Percentiles rank a stretch among this genome's conserved stretches.
Conservation (phyloP, 2,797 vertebrate genomes). For the Sitta carolinensis region DNA sequence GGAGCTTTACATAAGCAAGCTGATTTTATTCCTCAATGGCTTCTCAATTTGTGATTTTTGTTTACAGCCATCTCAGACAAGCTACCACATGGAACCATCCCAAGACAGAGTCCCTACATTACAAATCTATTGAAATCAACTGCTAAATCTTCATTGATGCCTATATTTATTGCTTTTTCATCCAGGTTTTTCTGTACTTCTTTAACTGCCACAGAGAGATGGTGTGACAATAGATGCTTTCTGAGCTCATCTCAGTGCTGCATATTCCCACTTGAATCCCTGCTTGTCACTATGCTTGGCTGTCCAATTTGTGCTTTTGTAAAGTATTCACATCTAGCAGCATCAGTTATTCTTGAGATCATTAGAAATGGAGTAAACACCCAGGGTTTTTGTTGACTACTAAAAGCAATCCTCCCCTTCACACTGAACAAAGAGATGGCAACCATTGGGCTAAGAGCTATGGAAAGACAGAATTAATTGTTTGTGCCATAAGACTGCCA, state of each 20-base stretch:
- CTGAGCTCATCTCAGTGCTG: neutral
- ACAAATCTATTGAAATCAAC: neutral
- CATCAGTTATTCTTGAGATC: neutral
- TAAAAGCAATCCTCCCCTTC: neutral
- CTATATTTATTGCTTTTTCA: neutral
- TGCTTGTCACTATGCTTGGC: neutral
- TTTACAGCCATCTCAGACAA: neutral
- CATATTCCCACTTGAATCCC: neutral
- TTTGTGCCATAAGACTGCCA: neutral
- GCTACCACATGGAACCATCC: neutral
- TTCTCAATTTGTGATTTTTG: neutral
- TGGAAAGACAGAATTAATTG: neutral
- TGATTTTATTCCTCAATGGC: neutral
- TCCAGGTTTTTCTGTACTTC: neutral
- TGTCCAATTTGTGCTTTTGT: neutral
- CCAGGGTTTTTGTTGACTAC: neutral
- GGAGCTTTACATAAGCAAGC: neutral
- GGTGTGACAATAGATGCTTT: slow-evolving; percentile 24
- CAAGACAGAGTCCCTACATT: neutral
- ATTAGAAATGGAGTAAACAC: neutral
- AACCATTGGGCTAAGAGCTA: neutral
- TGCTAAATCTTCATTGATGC: neutral
- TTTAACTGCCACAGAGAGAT: neutral
- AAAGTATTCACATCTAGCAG: neutral
- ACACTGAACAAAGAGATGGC: neutral